A percentile compares a stretch with the other conserved stretches of the same genome.
Conservation (phyloP, 2,113 vertebrate species). For the Campylomormyrus tamandua region DNA sequence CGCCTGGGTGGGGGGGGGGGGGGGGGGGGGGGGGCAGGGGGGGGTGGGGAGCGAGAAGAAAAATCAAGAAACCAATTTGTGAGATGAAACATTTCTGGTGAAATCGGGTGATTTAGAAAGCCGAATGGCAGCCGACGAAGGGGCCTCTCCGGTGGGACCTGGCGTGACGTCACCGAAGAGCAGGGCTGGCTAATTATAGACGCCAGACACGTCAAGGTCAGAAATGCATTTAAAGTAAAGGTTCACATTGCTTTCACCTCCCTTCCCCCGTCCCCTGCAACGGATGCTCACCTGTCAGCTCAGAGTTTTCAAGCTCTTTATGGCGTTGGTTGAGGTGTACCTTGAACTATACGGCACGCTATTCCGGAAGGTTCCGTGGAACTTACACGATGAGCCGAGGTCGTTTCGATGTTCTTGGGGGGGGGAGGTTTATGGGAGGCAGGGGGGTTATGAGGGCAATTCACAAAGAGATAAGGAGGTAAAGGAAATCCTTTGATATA, state of each 20-base stretch:
- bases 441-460: not conserved
- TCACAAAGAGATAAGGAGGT: not conserved
- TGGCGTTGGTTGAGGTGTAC: not conserved
- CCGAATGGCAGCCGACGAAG: slow-evolving; percentile 48
- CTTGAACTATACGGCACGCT: not conserved
- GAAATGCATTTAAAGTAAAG: slow-evolving; percentile 69
- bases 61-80: slow-evolving; percentile 66
- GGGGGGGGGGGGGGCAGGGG: slow-evolving; percentile 20
- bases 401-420: not conserved
- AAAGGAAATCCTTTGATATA: not conserved
- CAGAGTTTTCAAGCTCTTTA: not conserved
- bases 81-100: slow-evolving; percentile 63
- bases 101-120: slow-evolving; percentile 57
- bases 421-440: not conserved
- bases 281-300: not conserved
- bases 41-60: slow-evolving; percentile 36
- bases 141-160: slow-evolving; percentile 54
- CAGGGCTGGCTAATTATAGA: slow-evolving; percentile 71
- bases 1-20: not conserved
- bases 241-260: slow-evolving; percentile 55
- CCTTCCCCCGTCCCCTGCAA: slow-evolving; percentile 36
- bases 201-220: slow-evolving; percentile 67
- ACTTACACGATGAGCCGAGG: not conserved
- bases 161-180: slow-evolving; percentile 62
- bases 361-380: not conserved